Evolutionary conservation across 37 sponge, comb jelly and placozoan species (phyloP).

Genomic region (Spongilla lacustris): DNA sequence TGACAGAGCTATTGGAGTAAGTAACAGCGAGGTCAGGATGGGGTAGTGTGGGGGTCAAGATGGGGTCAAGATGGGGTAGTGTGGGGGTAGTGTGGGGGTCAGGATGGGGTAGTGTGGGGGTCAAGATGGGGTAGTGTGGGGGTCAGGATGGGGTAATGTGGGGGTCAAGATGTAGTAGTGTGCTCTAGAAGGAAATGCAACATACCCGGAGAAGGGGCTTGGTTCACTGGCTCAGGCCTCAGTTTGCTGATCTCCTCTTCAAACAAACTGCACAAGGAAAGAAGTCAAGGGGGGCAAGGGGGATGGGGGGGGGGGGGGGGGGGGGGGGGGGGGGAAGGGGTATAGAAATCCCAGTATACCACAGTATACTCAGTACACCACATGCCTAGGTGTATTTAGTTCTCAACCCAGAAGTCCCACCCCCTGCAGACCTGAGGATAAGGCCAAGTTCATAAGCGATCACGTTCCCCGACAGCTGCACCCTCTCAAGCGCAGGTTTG

Average conservation of each 20-base stretch:
- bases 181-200: background rate
- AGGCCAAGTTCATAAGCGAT: conserved; percentile 54
- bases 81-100: background rate
- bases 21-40: too few species aligned
- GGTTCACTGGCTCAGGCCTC: conserved; percentile 2
- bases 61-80: background rate
- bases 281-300: too few species aligned
- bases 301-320: too few species aligned
- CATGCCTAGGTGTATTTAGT: too few species aligned
- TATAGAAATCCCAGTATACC: too few species aligned
- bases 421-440: conserved; percentile 47
- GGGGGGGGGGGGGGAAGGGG: too few species aligned
- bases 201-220: background rate
- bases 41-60: background rate
- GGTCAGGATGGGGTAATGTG: background rate
- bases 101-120: background rate
- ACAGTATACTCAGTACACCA: background rate
- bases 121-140: background rate
- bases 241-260: conserved; percentile 71
- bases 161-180: background rate
- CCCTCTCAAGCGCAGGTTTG: conserved; percentile 43
- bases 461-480: conserved; percentile 58
- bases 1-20: too few species aligned
- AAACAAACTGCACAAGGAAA: conserved; percentile 51
- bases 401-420: too few species aligned